Conservation (phyloP, 2,797 vertebrate genomes). For the Squalus acanthias region DNA sequence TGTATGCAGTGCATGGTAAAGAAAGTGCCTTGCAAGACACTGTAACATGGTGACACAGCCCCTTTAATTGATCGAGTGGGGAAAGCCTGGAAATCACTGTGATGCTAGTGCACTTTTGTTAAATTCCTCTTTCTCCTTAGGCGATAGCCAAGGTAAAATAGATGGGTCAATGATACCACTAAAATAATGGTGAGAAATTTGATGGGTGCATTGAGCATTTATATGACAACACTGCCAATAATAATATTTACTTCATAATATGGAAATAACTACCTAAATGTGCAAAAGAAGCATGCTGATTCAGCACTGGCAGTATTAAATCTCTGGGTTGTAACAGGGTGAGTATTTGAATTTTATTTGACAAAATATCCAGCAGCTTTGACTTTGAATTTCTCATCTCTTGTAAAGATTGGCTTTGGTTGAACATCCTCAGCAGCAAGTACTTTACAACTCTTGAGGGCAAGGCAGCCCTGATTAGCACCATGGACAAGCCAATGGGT, state of each 20-base stretch:
- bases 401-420: not conserved
- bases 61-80: not conserved
- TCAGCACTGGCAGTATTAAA: not conserved
- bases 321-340: not conserved
- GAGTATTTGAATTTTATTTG: not conserved
- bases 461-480: not conserved
- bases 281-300: not conserved
- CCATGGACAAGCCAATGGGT: not conserved
- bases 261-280: not conserved
- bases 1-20: not conserved
- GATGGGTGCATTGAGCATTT: too few relatives aligned
- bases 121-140: too few relatives aligned
- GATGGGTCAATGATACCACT: not conserved
- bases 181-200: too few relatives aligned
- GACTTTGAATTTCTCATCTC: not conserved
- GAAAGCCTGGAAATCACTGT: not conserved
- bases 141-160: not conserved
- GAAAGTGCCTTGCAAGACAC: not conserved
- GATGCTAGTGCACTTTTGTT: too few relatives aligned
- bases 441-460: not conserved
- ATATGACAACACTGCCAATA: too few relatives aligned
- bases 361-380: not conserved
- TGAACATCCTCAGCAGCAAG: not conserved
- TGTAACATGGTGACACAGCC: not conserved
- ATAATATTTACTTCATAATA: too few relatives aligned